Evolutionary conservation across 2,797 vertebrate genomes (phyloP).

Genomic region (Platalea minor): DNA sequence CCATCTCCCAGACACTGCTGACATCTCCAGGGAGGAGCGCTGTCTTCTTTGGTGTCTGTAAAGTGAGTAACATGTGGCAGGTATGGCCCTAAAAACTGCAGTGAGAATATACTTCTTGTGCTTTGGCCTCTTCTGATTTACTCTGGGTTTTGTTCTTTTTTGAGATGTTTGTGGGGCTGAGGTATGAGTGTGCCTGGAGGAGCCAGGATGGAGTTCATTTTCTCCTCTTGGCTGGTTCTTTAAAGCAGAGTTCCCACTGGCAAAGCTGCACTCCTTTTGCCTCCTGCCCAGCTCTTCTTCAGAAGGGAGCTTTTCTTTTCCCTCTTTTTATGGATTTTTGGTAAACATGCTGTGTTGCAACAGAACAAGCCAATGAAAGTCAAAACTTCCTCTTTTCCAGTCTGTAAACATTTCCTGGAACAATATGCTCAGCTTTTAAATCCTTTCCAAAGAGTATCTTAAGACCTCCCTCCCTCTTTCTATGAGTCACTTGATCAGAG

Average conservation of each 20-base stretch:
- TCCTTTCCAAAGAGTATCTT: conserved; percentile 53
- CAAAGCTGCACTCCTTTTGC: background rate
- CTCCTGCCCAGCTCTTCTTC: conserved; percentile 3
- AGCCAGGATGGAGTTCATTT: background rate
- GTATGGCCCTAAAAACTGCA: background rate
- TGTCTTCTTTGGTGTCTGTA: background rate
- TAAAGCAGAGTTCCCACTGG: background rate
- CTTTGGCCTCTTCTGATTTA: background rate
- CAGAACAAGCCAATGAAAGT: conserved; percentile 55
- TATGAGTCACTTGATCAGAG: conserved; percentile 50
- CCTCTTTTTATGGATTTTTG: conserved; percentile 8
- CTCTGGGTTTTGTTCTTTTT: background rate
- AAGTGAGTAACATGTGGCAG: background rate
- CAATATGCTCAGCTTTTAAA: conserved; percentile 61
- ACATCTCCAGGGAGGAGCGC: background rate
- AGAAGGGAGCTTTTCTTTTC: conserved; percentile 26
- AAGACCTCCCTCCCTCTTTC: conserved; percentile 50
- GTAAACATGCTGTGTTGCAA: conserved; percentile 44
- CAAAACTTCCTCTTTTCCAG: conserved; percentile 59
- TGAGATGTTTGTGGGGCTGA: background rate
- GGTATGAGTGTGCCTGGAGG: background rate
- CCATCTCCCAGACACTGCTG: background rate
- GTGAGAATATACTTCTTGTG: background rate
- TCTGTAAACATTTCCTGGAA: conserved; percentile 72
- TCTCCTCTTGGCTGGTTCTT: background rate